phyloP scores from a whole-genome alignment of 2,888 invertebrate genomes.

The Deilephila elpenor region DNA sequence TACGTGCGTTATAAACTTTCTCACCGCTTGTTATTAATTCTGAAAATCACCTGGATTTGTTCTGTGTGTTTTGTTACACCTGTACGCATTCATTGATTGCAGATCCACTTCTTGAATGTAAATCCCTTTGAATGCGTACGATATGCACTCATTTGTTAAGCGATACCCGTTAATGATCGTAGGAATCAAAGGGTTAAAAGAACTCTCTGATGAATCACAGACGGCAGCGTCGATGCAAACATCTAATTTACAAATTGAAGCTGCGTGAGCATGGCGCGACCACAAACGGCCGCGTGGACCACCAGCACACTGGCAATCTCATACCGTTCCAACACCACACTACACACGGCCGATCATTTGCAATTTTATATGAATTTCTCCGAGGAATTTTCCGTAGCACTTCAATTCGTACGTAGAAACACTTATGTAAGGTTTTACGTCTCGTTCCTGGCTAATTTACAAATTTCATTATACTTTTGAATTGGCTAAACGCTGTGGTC shows the following conservation, averaged over 20 bases:
- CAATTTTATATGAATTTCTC: slow-evolving; percentile 69
- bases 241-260: slow-evolving; percentile 66
- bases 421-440: slow-evolving; percentile 62
- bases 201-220: slow-evolving; percentile 1
- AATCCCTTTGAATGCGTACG: neutral
- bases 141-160: slow-evolving; percentile 3
- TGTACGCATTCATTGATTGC: slow-evolving; percentile 27
- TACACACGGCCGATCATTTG: slow-evolving; percentile 61
- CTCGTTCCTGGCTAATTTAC: slow-evolving; percentile 59
- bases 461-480: slow-evolving; percentile 70
- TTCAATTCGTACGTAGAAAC: slow-evolving; percentile 67
- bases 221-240: slow-evolving; percentile 43
- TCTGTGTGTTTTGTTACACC: slow-evolving; percentile 48
- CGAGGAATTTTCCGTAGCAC: slow-evolving; percentile 54
- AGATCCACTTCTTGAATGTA: neutral
- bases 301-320: slow-evolving; percentile 60
- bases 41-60: slow-evolving; percentile 62
- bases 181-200: neutral
- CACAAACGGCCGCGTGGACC: slow-evolving; percentile 52
- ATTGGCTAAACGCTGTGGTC: slow-evolving; percentile 60
- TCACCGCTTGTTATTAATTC: slow-evolving; percentile 67
- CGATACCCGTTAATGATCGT: neutral
- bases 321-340: slow-evolving; percentile 55
- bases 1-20: slow-evolving; percentile 75
- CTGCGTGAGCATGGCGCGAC: slow-evolving; percentile 58